Conservation (phyloP, 2,888 invertebrate species). For the Drosophila buzzatii region DNA sequence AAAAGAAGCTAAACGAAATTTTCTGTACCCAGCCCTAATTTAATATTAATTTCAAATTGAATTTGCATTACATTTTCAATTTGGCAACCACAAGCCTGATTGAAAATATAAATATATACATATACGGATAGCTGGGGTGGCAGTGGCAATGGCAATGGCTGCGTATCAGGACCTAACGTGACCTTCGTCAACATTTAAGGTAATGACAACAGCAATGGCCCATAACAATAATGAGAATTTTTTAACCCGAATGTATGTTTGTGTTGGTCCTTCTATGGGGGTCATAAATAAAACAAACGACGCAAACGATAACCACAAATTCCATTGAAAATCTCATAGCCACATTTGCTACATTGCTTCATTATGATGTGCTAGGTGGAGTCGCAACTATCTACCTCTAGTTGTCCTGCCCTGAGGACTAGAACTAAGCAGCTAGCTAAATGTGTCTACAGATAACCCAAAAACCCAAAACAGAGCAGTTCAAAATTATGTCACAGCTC, state of each 20-base stretch:
- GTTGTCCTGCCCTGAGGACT: constrained; percentile 7
- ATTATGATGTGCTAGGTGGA: constrained; percentile 59
- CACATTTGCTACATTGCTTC: constrained; percentile 55
- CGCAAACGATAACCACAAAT: constrained; percentile 63
- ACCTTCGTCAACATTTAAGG: constrained; percentile 61
- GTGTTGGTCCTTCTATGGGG: constrained; percentile 19
- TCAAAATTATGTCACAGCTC: constrained; percentile 60
- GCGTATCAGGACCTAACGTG: constrained; percentile 23
- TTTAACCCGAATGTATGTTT: constrained; percentile 30
- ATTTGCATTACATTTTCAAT: constrained; percentile 58
- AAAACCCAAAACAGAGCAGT: constrained; percentile 33
- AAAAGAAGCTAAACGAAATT: background rate
- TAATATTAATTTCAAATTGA: constrained; percentile 63
- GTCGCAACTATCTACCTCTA: background rate
- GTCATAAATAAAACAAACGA: constrained; percentile 67
- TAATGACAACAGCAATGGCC: constrained; percentile 60
- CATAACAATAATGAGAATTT: constrained; percentile 62
- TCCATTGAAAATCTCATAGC: constrained; percentile 64
- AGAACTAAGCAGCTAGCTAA: constrained; percentile 43
- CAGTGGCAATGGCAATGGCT: background rate
- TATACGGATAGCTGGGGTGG: background rate
- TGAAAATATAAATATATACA: constrained; percentile 40
- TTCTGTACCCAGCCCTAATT: constrained; percentile 21
- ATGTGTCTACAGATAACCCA: constrained; percentile 53
- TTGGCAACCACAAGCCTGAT: constrained; percentile 37